These are phyloP conservation scores for Phrynocephalus forsythii DNA, from an alignment of 2,797 vertebrate species.

Conservation along the genomic window DNA sequence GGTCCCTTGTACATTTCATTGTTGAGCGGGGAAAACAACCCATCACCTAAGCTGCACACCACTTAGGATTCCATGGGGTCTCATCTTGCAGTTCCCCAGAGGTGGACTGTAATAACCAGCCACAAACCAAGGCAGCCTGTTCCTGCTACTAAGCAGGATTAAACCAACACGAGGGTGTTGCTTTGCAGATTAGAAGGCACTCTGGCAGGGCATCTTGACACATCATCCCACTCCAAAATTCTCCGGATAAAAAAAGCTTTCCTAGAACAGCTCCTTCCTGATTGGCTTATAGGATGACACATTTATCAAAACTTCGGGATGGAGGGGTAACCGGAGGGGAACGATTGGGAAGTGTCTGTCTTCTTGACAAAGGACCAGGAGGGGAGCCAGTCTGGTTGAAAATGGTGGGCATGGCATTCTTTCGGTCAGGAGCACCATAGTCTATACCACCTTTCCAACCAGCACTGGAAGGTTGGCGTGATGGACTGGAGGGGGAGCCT, in stretches of 20 bases:
- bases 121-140: not conserved
- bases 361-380: not conserved
- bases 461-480: not conserved
- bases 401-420: no score
- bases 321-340: not conserved
- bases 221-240: not conserved
- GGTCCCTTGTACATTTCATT: not conserved
- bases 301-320: not conserved
- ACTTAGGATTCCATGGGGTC: not conserved
- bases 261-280: not conserved
- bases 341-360: not conserved
- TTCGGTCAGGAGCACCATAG: not conserved
- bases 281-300: conserved; percentile 27
- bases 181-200: not conserved
- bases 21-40: not conserved
- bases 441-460: not conserved
- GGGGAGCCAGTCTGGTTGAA: not conserved
- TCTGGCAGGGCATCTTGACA: not conserved
- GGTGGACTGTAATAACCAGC: not conserved
- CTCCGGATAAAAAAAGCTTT: not conserved
- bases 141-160: not conserved
- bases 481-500: not conserved
- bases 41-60: not conserved
- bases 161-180: not conserved
- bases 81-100: not conserved